Evolutionary conservation across 1,140 invertebrate species (phyloP), one percentile per base, ranked within the genome.

Genomic region (Magallana angulata): DNA sequence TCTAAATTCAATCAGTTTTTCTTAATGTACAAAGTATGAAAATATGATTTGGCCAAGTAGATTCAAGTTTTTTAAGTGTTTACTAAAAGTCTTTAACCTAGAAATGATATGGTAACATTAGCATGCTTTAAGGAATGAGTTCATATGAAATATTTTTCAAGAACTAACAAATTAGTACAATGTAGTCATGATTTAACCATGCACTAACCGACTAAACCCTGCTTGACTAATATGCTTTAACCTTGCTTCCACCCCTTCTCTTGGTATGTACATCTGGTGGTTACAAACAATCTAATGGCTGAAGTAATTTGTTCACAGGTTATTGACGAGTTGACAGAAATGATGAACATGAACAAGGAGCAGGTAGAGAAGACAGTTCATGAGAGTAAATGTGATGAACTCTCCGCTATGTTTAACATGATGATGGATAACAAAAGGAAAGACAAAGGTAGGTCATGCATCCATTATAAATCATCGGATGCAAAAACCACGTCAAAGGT

Each of bases 331-430:
- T 84, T 95, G 16, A 89, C 94, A 9, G 58, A 88, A 18, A 84
- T 93, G 83, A 84, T 94, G 85, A 90, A 89, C 36, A 91, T 94
- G 87, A 93, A 94, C 48, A 90, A 91, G 86, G 92, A 92, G 18
- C 85, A 92, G 36, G 88, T 95, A 14, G 94, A 94, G 24, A 91
- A 93, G 84, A 93, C 92, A n/a, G 94, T 95, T 8, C 92, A 94
- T 68, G 94, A 95, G 84, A 92, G 89, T 86, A 92, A 92, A 85
- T 93, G 92, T 82, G 94, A 94, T 90, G 94, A 95, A 86, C 85
- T 94, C n/a, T 95, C 94, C 7, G 94, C 94, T 84, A 94, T 94
- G 94, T 95, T 92, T 89, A 94, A 94, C 88, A 95, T 95, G 94
- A 90, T 94, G 16, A 89, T 94, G 68, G 91, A 95, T 82, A 91